Evolutionary conservation across 2,797 vertebrate species (phyloP), one percentile per base, ranked within the genome.

Genomic region (Siniperca obscura): DNA sequence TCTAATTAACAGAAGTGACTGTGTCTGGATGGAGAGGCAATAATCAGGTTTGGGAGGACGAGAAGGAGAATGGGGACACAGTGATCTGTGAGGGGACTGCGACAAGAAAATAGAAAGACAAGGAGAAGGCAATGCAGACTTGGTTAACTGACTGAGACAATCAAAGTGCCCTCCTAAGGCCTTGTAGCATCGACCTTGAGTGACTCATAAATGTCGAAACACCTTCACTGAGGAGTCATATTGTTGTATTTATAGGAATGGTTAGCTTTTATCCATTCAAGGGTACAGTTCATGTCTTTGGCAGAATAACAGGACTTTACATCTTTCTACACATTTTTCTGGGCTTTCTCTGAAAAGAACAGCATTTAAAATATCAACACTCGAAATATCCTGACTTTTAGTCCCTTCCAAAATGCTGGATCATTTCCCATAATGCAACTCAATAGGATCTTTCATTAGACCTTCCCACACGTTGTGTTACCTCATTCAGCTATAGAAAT

Each of bases 1-100:
- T 92, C 85, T 94, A 94, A 96, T 96, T 95, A 95, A 94, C 86
- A 84, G 87, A 85, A 92, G 89, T 89, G 86, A 85, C 81, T 76
- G 82, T 50, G 91, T 91, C 91, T 89, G 83, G 91, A 92, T 78
- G 79, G 82, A 78, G 82, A 87, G 86, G 87, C 89, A 90, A 90
- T 94, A 95, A 94, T 95, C 92, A 70, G 76, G 89, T 95, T 95
- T 93, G 83, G 85, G 87, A 91, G 89, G 92, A 91, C 67, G 48
- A 74, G 80, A 77, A 86, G 88, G 87, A 87, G 84, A 91, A 87
- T 38, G 55, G 80, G 93, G 91, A 91, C 91, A 81, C 59, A 0
- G 71, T 80, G 91, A 93, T 91, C 86, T 80, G 74, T 25, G 71
- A 76, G 66, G 71, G 70, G 74, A 64, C 30, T 59, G 53, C 3